These are phyloP conservation scores for Ivindomyrus marchei DNA, from an alignment of 2,113 vertebrate species.

Conservation along the genomic window DNA sequence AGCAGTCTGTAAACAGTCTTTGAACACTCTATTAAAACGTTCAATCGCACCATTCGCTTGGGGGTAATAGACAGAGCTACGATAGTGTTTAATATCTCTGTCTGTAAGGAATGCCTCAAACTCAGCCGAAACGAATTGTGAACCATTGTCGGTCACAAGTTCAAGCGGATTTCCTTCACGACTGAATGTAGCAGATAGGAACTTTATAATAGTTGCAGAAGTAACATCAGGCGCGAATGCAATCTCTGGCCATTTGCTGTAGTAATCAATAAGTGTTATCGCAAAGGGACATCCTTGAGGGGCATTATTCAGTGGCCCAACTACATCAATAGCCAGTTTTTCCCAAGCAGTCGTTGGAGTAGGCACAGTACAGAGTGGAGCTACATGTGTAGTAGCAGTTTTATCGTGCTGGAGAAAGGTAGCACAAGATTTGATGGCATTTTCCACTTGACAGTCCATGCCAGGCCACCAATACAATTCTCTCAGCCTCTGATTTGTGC, in stretches of 20 bases:
- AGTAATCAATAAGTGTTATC: slow-evolving; percentile 30
- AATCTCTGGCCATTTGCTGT: neutral
- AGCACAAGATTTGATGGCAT: neutral
- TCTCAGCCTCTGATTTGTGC: neutral
- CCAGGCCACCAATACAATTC: neutral
- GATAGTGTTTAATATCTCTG: neutral
- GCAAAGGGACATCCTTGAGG: neutral
- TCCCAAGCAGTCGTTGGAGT: slow-evolving; percentile 15
- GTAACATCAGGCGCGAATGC: slow-evolving; percentile 30
- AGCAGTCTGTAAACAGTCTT: neutral
- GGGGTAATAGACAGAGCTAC: neutral
- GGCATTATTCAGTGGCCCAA: neutral
- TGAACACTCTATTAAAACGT: slow-evolving; percentile 4
- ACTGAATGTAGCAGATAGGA: slow-evolving; percentile 22
- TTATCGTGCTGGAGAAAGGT: neutral
- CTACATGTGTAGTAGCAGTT: neutral
- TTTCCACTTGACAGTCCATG: neutral
- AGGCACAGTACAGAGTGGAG: neutral
- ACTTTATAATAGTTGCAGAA: slow-evolving; percentile 20
- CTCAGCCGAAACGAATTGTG: neutral
- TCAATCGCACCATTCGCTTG: slow-evolving; percentile 15
- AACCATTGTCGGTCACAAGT: neutral
- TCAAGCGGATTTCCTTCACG: slow-evolving; percentile 14
- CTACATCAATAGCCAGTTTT: slow-evolving; percentile 16
- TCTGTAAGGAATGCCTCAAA: neutral